Percentiles rank a stretch among this genome's conserved stretches.
Conservation (phyloP, 23 tunicate species). For the Styela plicata region DNA sequence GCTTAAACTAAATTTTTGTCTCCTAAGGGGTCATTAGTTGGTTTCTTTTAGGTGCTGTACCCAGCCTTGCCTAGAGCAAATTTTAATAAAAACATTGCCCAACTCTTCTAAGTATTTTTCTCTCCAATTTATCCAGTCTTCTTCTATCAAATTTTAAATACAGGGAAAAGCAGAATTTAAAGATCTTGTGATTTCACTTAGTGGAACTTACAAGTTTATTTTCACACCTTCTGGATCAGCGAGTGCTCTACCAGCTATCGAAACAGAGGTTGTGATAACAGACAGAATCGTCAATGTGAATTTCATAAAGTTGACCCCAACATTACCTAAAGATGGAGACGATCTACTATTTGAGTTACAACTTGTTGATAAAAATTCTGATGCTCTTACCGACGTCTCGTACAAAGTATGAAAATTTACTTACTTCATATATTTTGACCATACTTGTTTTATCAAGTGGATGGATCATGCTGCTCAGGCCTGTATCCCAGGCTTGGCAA, state of each 20-base stretch:
- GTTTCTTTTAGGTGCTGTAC: no score
- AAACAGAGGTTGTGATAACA: not conserved
- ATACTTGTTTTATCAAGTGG: no score
- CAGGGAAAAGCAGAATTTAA: slow-evolving; percentile 47
- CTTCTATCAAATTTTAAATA: no score
- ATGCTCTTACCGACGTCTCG: not conserved
- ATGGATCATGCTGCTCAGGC: no score
- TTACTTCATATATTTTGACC: no score
- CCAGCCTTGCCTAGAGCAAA: no score
- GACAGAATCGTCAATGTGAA: slow-evolving; percentile 6
- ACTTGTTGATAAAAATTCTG: slow-evolving; percentile 5
- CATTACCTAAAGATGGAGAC: not conserved
- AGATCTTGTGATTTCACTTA: slow-evolving; percentile 40
- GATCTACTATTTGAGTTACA: not conserved
- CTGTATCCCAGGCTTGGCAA: no score
- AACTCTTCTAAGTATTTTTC: no score
- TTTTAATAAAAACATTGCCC: no score
- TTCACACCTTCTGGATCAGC: not conserved
- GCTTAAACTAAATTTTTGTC: no score
- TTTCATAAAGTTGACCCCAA: not conserved
- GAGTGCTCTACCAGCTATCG: not conserved
- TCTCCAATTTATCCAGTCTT: no score
- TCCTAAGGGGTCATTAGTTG: no score
- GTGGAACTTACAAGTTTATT: slow-evolving; percentile 45
- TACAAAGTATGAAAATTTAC: slow-evolving; percentile 1